These are phyloP conservation scores for Choloepus hoffmanni DNA, from an alignment of 2,113 vertebrate genomes.

Conservation along the genomic window DNA sequence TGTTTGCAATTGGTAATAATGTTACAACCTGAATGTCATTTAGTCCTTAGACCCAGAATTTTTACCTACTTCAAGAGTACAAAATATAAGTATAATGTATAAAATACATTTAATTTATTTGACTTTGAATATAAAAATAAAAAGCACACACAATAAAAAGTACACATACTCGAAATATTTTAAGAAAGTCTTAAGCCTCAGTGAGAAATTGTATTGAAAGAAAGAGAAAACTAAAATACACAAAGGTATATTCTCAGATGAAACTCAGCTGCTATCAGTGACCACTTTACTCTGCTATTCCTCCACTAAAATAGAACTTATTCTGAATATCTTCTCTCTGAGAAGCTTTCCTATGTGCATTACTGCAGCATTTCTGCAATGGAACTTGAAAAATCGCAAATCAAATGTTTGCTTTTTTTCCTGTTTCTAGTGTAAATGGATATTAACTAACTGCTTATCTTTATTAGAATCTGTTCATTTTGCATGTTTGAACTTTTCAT, in stretches of 20 bases:
- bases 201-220: background rate
- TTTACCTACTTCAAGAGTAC: background rate
- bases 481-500: background rate
- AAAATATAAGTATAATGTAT: background rate
- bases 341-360: background rate
- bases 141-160: background rate
- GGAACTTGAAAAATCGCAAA: slow-evolving; percentile 47
- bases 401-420: slow-evolving; percentile 29
- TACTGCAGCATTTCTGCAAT: background rate
- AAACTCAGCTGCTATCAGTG: background rate
- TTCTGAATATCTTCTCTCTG: background rate
- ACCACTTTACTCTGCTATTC: background rate
- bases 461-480: background rate
- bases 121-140: background rate
- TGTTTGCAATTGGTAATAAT: background rate
- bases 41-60: background rate
- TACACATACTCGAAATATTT: background rate
- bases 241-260: background rate
- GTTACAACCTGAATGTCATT: background rate
- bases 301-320: background rate
- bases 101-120: background rate
- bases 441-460: slow-evolving; percentile 62
- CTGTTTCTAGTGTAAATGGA: slow-evolving; percentile 23
- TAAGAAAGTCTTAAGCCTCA: background rate
- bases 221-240: background rate